Evolutionary conservation across 2,113 vertebrate genomes (phyloP).

Genomic region (Dinomys branickii): DNA sequence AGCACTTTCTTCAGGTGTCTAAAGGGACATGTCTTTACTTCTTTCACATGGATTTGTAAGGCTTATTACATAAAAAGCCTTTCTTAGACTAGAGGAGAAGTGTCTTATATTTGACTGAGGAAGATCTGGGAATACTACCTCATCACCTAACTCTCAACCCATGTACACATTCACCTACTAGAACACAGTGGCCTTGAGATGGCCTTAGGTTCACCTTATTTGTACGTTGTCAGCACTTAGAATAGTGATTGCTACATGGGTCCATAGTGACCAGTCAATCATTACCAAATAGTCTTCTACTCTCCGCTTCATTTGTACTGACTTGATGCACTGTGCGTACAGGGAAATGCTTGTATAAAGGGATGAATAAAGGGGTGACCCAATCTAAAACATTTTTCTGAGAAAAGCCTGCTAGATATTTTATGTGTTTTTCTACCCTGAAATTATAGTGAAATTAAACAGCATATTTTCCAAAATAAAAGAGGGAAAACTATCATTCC

Average conservation of each 20-base stretch:
- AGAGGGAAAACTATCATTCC: background rate
- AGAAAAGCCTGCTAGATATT: background rate
- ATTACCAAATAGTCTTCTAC: background rate
- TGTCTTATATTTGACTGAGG: background rate
- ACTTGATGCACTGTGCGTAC: background rate
- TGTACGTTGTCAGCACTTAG: background rate
- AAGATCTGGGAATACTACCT: background rate
- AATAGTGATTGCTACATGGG: background rate
- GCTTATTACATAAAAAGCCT: background rate
- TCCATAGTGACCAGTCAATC: background rate
- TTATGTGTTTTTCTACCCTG: background rate
- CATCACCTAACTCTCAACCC: background rate
- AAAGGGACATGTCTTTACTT: background rate
- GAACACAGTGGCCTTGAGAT: background rate
- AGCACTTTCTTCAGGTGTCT: background rate
- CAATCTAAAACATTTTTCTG: background rate
- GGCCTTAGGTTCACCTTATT: background rate
- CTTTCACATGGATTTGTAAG: background rate
- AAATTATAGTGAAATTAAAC: background rate
- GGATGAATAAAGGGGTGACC: background rate
- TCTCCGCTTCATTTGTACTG: background rate
- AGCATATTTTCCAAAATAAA: background rate
- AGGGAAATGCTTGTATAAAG: background rate
- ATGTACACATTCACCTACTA: background rate
- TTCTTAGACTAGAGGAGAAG: background rate